Evolutionary conservation across 2,797 vertebrate species (phyloP), one percentile per base, ranked within the genome.

Genomic region (Taenioides sp.): DNA sequence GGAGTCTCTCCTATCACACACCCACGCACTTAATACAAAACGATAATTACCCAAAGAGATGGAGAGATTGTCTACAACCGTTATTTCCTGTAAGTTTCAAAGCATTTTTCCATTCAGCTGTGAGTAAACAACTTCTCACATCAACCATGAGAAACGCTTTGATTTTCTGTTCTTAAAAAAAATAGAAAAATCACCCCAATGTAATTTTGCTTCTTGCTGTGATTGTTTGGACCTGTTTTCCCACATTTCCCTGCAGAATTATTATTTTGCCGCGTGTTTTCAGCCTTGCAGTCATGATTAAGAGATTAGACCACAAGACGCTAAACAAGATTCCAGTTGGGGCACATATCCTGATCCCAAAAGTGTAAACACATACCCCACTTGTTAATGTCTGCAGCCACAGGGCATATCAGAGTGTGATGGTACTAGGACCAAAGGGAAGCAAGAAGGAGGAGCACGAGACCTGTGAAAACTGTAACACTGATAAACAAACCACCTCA

Each of bases 311-410:
- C 88, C 82, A 6, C 82, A 77, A 80, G 74, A 80, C 20, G 40
- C 76, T 86, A 87, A 89, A 87, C 85, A 88, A 72, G 86, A 86
- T 84, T 86, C 85, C 83, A 88, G 75, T 85, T 86, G 69, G 80
- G 77, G 72, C 82, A 82, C 81, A 82, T 83, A 82, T 89, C 82
- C 78, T 86, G 28, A 84, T 86, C 31, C 50, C 67, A 79, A 78
- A 71, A 63, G 74, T 88, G 81, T 82, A 74, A 89, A 91, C 90
- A 91, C 85, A 87, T 86, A 84, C 77, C 85, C 70, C 72, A 71
- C 0, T 31, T 77, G 69, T 83, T 78, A 77, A 76, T 81, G 82
- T 84, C 76, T 87, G 76, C 72, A 81, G 76, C 82, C 79, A 84
- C 86, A 73, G 84, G 76, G 76, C 67, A 70, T 68, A 65, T 62